A percentile compares a stretch with the other conserved stretches of the same genome.
Evolutionary conservation across 2,888 invertebrate genomes (phyloP).

Genomic region (Rutpela maculata): DNA sequence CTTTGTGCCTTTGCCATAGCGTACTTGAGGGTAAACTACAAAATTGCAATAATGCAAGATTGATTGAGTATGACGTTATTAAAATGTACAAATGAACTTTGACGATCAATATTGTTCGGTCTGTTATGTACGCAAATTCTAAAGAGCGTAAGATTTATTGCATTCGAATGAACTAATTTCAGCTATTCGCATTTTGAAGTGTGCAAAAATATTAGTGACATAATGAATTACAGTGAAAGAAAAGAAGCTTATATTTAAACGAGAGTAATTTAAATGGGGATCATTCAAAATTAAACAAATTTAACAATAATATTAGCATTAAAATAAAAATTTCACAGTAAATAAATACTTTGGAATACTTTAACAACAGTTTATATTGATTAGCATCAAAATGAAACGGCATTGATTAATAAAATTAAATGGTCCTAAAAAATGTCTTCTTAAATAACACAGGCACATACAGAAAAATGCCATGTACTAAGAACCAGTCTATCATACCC

Average conservation of each 20-base stretch:
- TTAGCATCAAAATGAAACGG: too few species aligned
- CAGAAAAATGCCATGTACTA: too few species aligned
- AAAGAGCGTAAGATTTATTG: neutral
- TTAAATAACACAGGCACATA: too few species aligned
- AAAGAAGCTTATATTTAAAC: neutral
- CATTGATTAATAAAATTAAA: too few species aligned
- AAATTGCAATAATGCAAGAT: constrained; percentile 36
- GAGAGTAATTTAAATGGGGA: too few species aligned
- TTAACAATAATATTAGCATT: too few species aligned
- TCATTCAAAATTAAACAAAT: too few species aligned
- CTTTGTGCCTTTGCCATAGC: constrained; percentile 34
- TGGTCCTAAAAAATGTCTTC: too few species aligned
- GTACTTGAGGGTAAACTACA: constrained; percentile 35
- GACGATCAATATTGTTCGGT: constrained; percentile 30
- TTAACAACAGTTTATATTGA: too few species aligned
- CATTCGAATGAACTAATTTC: neutral
- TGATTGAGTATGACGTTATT: constrained; percentile 38
- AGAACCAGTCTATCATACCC: too few species aligned
- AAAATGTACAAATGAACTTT: constrained; percentile 40
- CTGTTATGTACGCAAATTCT: constrained; percentile 15
- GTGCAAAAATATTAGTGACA: neutral
- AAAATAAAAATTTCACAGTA: too few species aligned
- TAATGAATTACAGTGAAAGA: neutral
- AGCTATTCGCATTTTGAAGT: neutral
- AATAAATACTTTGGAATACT: too few species aligned